Conservation (phyloP, 2,797 vertebrate species). For the Hydrolagus colliei region DNA sequence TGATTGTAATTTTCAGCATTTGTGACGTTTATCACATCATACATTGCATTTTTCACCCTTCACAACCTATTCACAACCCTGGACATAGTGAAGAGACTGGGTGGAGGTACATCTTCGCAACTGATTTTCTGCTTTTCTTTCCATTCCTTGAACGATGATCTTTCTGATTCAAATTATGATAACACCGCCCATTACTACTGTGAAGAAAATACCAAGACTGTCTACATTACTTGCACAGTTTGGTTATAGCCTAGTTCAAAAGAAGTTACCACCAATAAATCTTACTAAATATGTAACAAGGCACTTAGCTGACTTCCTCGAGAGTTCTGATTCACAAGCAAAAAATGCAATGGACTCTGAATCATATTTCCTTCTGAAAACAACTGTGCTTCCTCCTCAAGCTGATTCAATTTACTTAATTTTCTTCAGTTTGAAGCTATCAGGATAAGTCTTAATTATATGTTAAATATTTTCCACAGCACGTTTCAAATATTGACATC, state of each 20-base stretch:
- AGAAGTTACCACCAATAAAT: constrained; percentile 24
- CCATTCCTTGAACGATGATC: neutral
- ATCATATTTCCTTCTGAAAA: constrained; percentile 94
- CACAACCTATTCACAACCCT: no score
- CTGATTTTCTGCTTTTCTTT: neutral
- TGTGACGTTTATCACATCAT: no score
- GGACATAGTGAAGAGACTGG: neutral
- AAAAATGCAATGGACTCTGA: constrained; percentile 77
- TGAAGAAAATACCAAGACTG: neutral
- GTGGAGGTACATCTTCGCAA: neutral
- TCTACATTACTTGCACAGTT: neutral
- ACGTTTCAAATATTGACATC: constrained; percentile 44
- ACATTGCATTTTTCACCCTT: neutral
- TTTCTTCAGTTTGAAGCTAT: constrained; percentile 59
- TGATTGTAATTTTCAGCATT: no score
- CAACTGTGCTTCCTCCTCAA: constrained; percentile 82
- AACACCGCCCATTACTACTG: no score
- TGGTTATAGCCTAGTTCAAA: constrained; percentile 1
- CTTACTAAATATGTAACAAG: constrained; percentile 2
- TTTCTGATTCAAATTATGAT: neutral
- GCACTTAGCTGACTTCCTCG: constrained; percentile 69
- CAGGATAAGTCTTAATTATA: constrained; percentile 56
- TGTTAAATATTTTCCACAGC: constrained; percentile 58
- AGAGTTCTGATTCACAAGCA: constrained; percentile 81
- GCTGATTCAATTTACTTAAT: constrained; percentile 57